These are phyloP conservation scores for Acomys russatus DNA, from an alignment of 2,797 vertebrate species.

Conservation along the genomic window DNA sequence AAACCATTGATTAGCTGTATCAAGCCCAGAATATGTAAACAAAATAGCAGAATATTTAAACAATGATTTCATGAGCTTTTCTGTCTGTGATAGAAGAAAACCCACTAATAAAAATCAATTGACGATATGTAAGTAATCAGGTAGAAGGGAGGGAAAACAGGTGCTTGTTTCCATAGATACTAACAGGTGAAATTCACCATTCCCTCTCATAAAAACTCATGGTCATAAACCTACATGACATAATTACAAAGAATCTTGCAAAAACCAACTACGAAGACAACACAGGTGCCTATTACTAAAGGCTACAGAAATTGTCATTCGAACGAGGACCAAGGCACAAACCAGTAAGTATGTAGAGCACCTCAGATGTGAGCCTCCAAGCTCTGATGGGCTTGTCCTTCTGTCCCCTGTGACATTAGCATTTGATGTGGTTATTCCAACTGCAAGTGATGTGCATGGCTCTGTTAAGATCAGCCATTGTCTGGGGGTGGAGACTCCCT, in stretches of 20 bases:
- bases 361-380: not conserved
- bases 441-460: not conserved
- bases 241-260: not conserved
- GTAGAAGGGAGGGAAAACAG: not conserved
- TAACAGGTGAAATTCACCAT: not conserved
- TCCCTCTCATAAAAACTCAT: not conserved
- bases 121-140: not conserved
- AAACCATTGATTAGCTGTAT: not conserved
- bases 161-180: not conserved
- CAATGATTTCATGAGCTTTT: not conserved
- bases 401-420: not conserved
- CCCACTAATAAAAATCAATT: not conserved
- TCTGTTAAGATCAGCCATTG: not conserved
- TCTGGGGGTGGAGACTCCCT: not conserved
- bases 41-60: not conserved
- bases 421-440: not conserved
- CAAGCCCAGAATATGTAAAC: not conserved
- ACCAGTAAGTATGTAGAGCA: not conserved
- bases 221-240: not conserved
- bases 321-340: not conserved
- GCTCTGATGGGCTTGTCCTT: not conserved
- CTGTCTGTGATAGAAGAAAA: not conserved
- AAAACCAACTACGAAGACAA: not conserved
- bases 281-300: constrained; percentile 1
- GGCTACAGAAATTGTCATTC: not conserved